Evolutionary conservation across 2,113 vertebrate genomes (phyloP).

Genomic region (Excalfactoria chinensis): DNA sequence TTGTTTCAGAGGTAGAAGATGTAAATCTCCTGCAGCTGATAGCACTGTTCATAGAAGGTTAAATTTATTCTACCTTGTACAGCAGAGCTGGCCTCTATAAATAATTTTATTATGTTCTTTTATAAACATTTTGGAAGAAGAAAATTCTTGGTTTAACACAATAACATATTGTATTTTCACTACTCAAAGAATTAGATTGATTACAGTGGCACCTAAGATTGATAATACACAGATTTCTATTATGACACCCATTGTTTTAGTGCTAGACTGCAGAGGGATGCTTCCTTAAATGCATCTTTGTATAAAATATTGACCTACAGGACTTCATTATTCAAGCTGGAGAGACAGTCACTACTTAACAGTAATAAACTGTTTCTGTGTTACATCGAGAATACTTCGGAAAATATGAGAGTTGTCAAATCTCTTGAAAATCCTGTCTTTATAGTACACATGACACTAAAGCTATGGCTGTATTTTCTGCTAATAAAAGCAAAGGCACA

Average conservation of each 20-base stretch:
- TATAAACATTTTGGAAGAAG: slow-evolving; percentile 77
- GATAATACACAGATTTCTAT: slow-evolving; percentile 88
- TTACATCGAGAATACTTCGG: slow-evolving; percentile 83
- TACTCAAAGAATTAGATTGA: slow-evolving; percentile 88
- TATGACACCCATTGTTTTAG: slow-evolving; percentile 93
- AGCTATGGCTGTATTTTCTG: slow-evolving; percentile 84
- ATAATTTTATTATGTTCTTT: slow-evolving; percentile 76
- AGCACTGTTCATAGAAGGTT: slow-evolving; percentile 40
- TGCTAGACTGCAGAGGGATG: slow-evolving; percentile 83
- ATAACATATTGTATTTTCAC: slow-evolving; percentile 81
- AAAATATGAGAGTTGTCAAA: slow-evolving; percentile 84
- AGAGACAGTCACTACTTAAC: slow-evolving; percentile 87
- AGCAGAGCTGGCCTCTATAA: slow-evolving; percentile 68
- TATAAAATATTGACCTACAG: slow-evolving; percentile 94
- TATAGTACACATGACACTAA: slow-evolving; percentile 84
- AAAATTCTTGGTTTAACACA: slow-evolving; percentile 83
- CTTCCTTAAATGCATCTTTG: slow-evolving; percentile 92
- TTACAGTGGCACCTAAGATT: slow-evolving; percentile 86
- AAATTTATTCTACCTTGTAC: slow-evolving; percentile 71
- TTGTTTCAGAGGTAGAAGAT: slow-evolving; percentile 27
- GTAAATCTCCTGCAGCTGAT: slow-evolving; percentile 68
- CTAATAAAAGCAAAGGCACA: slow-evolving; percentile 88
- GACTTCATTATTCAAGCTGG: slow-evolving; percentile 92
- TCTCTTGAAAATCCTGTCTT: slow-evolving; percentile 85
- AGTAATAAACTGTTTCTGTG: slow-evolving; percentile 89